Evolutionary conservation across 1,140 invertebrate species (phyloP).

Genomic region (Hormaphis cornu): DNA sequence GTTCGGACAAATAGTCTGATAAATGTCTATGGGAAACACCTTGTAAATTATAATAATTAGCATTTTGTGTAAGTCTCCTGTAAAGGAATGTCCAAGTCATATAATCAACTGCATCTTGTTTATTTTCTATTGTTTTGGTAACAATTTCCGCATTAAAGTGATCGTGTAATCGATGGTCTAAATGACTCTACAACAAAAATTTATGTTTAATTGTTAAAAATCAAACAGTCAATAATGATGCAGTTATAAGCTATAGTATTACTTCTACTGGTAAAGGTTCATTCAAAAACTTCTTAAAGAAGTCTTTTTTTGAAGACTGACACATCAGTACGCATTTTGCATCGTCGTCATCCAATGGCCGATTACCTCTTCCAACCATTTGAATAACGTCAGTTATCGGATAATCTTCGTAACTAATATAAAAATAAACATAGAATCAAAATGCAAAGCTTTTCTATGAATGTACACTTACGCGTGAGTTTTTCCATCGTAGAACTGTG

Average conservation of each 20-base stretch:
- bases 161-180: conserved; percentile 95
- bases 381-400: conserved; percentile 94
- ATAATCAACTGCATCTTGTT: conserved; percentile 99
- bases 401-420: conserved; percentile 91
- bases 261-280: conserved; percentile 95
- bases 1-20: conserved; percentile 95
- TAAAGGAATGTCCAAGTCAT: conserved; percentile 99
- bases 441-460: conserved; percentile 5
- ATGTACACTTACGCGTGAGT: conserved; percentile 42
- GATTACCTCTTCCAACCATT: conserved; percentile 89
- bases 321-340: conserved; percentile 95
- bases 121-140: conserved; percentile 99
- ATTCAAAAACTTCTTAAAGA: conserved; percentile 97
- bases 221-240: too few species aligned
- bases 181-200: conserved; percentile 58
- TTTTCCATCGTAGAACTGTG: conserved; percentile 95
- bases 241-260: conserved; percentile 30
- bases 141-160: conserved; percentile 99
- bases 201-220: too few species aligned
- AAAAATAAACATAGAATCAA: neutral
- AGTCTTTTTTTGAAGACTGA: conserved; percentile 95
- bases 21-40: conserved; percentile 93
- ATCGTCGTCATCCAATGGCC: conserved; percentile 84
- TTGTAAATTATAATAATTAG: conserved; percentile 98
- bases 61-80: conserved; percentile 93